Conservation (phyloP, 2,888 invertebrate genomes). For the Druceiella hillmani region DNA sequence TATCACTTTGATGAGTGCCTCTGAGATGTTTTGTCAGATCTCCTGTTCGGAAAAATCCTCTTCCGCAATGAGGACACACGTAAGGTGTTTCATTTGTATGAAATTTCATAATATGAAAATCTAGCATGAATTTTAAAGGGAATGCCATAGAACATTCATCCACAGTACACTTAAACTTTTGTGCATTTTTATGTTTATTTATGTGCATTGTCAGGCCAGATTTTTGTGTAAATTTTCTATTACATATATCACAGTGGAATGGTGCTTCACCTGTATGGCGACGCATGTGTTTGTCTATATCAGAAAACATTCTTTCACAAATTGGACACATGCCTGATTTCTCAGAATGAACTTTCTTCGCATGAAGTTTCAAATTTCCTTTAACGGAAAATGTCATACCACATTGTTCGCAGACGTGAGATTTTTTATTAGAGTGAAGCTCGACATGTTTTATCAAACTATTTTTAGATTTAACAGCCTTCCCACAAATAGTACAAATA, state of each 20-base stretch:
- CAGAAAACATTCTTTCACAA: slow-evolving; percentile 50
- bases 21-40: slow-evolving; percentile 41
- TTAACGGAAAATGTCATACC: slow-evolving; percentile 49
- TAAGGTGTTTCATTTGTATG: slow-evolving; percentile 44
- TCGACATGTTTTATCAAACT: slow-evolving; percentile 48
- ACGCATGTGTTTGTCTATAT: slow-evolving; percentile 51
- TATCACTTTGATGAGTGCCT: slow-evolving; percentile 30
- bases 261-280: slow-evolving; percentile 54
- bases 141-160: slow-evolving; percentile 40
- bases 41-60: slow-evolving; percentile 41
- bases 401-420: slow-evolving; percentile 41
- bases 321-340: slow-evolving; percentile 48
- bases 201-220: slow-evolving; percentile 40
- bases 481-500: slow-evolving; percentile 49
- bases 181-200: slow-evolving; percentile 40
- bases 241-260: slow-evolving; percentile 37
- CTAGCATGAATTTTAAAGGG: slow-evolving; percentile 40
- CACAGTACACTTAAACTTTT: slow-evolving; percentile 41
- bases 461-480: slow-evolving; percentile 45
- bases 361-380: slow-evolving; percentile 51
- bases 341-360: slow-evolving; percentile 51
- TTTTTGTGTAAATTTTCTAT: slow-evolving; percentile 34
- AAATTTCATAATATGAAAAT: slow-evolving; percentile 43
- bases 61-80: slow-evolving; percentile 39
- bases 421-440: slow-evolving; percentile 38